These are phyloP conservation scores for Chiroxiphia lanceolata DNA, from an alignment of 2,797 vertebrate genomes.

Conservation along the genomic window DNA sequence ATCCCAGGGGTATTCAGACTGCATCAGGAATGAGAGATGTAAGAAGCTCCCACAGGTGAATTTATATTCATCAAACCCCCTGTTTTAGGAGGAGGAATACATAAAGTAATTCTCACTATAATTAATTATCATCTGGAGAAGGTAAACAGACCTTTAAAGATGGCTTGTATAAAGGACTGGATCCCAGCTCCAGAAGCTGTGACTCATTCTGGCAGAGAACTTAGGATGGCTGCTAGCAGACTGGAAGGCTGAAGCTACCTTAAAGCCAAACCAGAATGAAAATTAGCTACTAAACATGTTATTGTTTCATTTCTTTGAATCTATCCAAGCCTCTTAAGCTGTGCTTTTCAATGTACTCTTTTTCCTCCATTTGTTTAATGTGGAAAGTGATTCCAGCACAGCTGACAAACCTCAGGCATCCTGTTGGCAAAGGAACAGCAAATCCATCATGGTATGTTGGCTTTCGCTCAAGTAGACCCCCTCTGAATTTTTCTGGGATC, in stretches of 20 bases:
- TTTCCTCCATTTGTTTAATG: constrained; percentile 30
- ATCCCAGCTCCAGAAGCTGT: constrained; percentile 24
- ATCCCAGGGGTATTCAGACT: accelerated
- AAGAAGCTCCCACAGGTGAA: background rate
- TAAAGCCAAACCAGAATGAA: constrained; percentile 55
- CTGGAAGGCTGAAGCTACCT: constrained; percentile 46
- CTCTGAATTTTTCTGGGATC: background rate
- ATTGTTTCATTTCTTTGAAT: constrained; percentile 41
- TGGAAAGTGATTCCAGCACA: constrained; percentile 43
- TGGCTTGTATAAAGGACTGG: background rate
- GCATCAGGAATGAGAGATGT: background rate
- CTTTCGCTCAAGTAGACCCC: constrained; percentile 15
- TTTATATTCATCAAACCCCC: background rate
- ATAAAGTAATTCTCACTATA: background rate
- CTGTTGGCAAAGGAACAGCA: constrained; percentile 6
- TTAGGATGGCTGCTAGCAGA: constrained; percentile 7
- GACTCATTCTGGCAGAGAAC: constrained; percentile 46
- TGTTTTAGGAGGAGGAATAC: background rate
- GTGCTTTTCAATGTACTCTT: constrained; percentile 11
- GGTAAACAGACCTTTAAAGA: constrained; percentile 21
- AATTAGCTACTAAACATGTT: constrained; percentile 46
- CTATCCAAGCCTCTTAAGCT: constrained; percentile 35
- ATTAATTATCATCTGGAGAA: background rate
- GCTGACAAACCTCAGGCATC: constrained; percentile 61
- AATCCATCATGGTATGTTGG: background rate